These are phyloP conservation scores for Leuciscus waleckii DNA, from an alignment of 2,797 vertebrate species.

Conservation along the genomic window DNA sequence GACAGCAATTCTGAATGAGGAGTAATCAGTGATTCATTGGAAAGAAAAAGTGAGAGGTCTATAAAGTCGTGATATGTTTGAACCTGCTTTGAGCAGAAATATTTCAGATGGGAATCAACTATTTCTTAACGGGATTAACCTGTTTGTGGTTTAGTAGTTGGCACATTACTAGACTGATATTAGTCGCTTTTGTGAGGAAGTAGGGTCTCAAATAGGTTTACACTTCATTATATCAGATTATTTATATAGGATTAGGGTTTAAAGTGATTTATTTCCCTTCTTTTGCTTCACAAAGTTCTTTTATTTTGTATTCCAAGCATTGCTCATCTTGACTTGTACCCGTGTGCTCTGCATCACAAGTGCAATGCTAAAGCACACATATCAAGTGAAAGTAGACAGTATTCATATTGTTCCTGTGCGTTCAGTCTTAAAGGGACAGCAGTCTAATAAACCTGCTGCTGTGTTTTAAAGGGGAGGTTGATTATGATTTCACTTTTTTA, in stretches of 20 bases:
- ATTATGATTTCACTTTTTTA: no score
- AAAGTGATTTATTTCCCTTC: neutral
- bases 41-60: slow-evolving; percentile 28
- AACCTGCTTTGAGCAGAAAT: slow-evolving; percentile 17
- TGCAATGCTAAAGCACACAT: no score
- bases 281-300: neutral
- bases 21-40: slow-evolving; percentile 56
- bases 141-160: slow-evolving; percentile 25
- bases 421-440: no score
- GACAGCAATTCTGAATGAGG: slow-evolving; percentile 52
- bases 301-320: no score
- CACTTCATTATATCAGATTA: neutral
- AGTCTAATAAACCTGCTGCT: no score
- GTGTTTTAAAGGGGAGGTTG: no score
- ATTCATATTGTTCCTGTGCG: no score
- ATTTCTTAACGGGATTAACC: slow-evolving; percentile 31
- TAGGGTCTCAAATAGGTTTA: neutral
- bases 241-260: slow-evolving; percentile 2
- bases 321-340: no score
- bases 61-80: slow-evolving; percentile 25
- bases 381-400: no score
- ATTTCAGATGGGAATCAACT: slow-evolving; percentile 12
- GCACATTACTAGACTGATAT: neutral
- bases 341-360: no score
- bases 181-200: neutral